phyloP scores from a whole-genome alignment of 1,140 invertebrate species.

The Diabrotica undecimpunctata region DNA sequence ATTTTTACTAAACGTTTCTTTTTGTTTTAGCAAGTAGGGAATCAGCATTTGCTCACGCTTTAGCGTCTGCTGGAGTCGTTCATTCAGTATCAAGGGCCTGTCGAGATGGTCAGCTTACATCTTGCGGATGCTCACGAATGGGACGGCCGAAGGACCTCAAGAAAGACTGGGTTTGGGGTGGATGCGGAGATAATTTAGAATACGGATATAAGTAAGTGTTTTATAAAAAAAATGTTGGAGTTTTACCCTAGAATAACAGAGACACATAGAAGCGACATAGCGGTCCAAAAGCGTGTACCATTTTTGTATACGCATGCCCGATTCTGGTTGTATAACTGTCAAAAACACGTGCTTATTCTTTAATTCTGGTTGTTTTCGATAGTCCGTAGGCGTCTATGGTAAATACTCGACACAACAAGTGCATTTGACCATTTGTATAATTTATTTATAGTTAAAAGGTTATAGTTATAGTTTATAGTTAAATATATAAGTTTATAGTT shows the following conservation, averaged over 20 bases:
- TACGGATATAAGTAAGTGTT: conserved; percentile 86
- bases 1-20: neutral
- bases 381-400: no score
- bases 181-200: conserved; percentile 92
- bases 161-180: conserved; percentile 94
- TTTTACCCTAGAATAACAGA: neutral
- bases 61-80: conserved; percentile 84
- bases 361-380: no score
- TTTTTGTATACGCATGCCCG: no score
- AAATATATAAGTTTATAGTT: no score
- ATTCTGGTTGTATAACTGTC: no score
- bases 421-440: no score
- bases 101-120: conserved; percentile 80
- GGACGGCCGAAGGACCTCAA: conserved; percentile 74
- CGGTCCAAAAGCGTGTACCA: no score
- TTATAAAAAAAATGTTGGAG: neutral
- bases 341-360: no score
- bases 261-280: no score
- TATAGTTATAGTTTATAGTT: no score
- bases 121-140: conserved; percentile 82
- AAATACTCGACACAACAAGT: no score
- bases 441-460: no score
- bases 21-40: conserved; percentile 74
- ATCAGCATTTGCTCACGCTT: conserved; percentile 85
- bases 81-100: conserved; percentile 83